Percentiles rank a stretch among this genome's conserved stretches.
phyloP scores from a whole-genome alignment of 2,113 vertebrate genomes.

The Seriola rivoliana region DNA sequence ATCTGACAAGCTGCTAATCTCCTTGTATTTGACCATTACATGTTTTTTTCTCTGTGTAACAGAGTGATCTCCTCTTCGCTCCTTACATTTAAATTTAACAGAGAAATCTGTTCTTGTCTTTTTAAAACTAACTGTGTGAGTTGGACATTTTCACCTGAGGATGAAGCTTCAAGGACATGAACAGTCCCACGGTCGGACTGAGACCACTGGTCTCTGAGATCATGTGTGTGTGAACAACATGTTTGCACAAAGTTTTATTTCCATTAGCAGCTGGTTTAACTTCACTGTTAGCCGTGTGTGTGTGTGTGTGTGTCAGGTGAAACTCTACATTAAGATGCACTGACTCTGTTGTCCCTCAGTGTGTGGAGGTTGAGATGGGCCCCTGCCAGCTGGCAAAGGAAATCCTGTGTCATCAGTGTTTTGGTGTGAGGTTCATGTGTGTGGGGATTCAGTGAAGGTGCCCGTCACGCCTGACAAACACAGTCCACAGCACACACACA shows the following conservation, averaged over 20 bases:
- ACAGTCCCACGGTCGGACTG: no score
- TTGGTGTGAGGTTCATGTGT: slow-evolving; percentile 38
- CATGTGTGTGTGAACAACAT: neutral
- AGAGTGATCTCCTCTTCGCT: no score
- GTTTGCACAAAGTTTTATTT: slow-evolving; percentile 21
- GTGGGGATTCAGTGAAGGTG: slow-evolving; percentile 31
- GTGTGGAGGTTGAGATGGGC: neutral
- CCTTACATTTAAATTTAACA: no score
- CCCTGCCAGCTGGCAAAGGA: slow-evolving; percentile 38
- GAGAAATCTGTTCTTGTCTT: no score
- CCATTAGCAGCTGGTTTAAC: neutral
- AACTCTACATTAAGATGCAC: slow-evolving; percentile 9
- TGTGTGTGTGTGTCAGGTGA: neutral
- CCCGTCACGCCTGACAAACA: slow-evolving; percentile 28
- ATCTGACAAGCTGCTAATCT: no score
- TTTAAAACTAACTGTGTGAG: no score
- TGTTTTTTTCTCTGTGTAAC: no score
- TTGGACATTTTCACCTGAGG: no score
- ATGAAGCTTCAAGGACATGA: no score
- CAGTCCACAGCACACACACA: neutral
- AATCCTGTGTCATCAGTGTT: slow-evolving; percentile 34
- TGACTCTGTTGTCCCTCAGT: neutral
- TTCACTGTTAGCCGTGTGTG: neutral
- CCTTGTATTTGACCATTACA: no score
- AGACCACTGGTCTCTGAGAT: no score